A percentile compares a stretch with the other conserved stretches of the same genome.
Evolutionary conservation across 1,140 invertebrate species (phyloP).

Genomic region (Hyposmocoma kahamanoa): DNA sequence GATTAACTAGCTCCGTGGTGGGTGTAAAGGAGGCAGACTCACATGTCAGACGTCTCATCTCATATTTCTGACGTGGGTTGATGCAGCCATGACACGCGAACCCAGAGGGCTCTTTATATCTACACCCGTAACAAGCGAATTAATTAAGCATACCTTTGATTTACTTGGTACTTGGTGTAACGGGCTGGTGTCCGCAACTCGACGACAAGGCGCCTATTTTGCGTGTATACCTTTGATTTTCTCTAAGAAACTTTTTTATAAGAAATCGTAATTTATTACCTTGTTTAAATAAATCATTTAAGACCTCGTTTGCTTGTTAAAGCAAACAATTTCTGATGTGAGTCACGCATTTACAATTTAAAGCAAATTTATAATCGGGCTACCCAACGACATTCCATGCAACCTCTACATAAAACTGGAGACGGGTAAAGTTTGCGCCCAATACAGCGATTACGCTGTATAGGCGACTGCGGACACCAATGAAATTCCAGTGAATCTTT

Average conservation of each 20-base stretch:
- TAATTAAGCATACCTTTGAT: conserved; percentile 12
- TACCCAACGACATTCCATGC: conserved; percentile 56
- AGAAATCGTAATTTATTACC: too few relatives aligned
- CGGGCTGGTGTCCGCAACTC: too few relatives aligned
- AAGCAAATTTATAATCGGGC: conserved; percentile 52
- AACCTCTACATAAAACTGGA: conserved; percentile 13
- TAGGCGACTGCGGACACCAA: neutral
- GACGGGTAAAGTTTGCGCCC: conserved; percentile 32
- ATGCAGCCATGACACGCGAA: conserved; percentile 5
- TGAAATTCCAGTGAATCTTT: neutral
- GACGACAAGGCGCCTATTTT: too few relatives aligned
- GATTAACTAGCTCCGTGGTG: conserved; percentile 18
- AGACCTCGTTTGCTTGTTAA: conserved; percentile 6
- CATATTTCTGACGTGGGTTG: conserved; percentile 10
- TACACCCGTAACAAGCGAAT: neutral
- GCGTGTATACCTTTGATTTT: too few relatives aligned
- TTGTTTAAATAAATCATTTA: too few relatives aligned
- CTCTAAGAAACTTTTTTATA: too few relatives aligned
- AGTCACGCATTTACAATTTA: conserved; percentile 51
- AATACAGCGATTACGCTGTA: conserved; percentile 14
- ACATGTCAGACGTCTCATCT: conserved; percentile 14
- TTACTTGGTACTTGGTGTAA: too few relatives aligned
- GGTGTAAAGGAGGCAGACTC: conserved; percentile 14
- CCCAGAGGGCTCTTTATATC: neutral
- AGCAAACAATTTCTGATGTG: conserved; percentile 13